A percentile compares a stretch with the other conserved stretches of the same genome.
Evolutionary conservation across 2,113 vertebrate species (phyloP).

Genomic region (Indicator indicator): DNA sequence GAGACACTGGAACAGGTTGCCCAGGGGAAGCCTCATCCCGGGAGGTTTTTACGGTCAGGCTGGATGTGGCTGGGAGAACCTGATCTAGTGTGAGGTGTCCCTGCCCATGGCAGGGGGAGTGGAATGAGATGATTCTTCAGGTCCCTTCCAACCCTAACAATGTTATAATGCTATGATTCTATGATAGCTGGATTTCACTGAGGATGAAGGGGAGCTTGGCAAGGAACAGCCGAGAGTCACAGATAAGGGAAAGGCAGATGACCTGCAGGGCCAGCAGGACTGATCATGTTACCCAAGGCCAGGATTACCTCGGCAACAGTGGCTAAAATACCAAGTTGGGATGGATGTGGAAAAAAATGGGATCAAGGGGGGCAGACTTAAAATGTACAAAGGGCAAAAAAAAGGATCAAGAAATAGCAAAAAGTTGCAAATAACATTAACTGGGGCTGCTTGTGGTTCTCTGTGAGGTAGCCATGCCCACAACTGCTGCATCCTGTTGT

Average conservation of each 20-base stretch:
- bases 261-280: neutral
- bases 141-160: too few species aligned
- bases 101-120: too few species aligned
- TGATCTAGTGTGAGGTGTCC: too few species aligned
- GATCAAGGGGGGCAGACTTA: neutral
- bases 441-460: neutral
- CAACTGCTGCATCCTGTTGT: neutral
- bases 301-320: neutral
- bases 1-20: too few species aligned
- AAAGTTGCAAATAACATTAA: neutral
- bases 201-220: neutral
- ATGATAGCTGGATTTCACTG: neutral
- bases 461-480: neutral
- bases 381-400: neutral
- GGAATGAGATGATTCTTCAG: too few species aligned
- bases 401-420: neutral
- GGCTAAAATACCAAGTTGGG: neutral
- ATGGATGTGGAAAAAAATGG: neutral
- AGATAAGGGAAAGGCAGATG: neutral
- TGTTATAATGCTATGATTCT: too few species aligned
- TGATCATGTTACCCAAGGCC: neutral
- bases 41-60: too few species aligned
- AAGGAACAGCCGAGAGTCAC: rapidly evolving
- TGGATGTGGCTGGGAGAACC: too few species aligned
- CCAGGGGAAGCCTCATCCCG: too few species aligned